Percentiles rank a stretch among this genome's conserved stretches.
These are phyloP conservation scores for Ectobius pallidus DNA, from an alignment of 2,888 invertebrate genomes.

Conservation along the genomic window DNA sequence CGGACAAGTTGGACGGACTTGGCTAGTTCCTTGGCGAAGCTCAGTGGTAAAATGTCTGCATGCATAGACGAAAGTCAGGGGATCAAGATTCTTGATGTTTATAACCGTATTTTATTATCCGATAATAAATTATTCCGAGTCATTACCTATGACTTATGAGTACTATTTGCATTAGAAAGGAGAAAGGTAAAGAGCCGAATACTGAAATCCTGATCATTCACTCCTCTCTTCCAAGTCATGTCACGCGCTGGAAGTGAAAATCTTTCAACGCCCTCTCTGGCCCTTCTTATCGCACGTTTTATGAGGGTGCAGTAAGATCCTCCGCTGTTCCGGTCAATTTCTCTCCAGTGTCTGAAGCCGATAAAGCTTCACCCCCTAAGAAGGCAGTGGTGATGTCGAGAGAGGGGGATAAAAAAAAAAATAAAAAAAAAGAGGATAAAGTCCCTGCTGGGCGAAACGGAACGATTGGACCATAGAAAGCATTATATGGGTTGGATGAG, in stretches of 20 bases:
- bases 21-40: no score
- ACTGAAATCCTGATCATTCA: not conserved
- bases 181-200: no score
- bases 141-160: no score
- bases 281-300: constrained; percentile 5
- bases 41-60: no score
- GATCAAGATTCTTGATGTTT: no score
- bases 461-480: constrained; percentile 5
- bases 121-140: no score
- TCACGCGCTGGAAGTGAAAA: not conserved
- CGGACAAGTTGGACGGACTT: no score
- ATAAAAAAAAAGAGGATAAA: constrained; percentile 49
- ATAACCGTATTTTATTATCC: no score
- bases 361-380: constrained; percentile 28
- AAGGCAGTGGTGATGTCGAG: constrained; percentile 33
- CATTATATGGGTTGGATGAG: not conserved
- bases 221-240: constrained; percentile 1
- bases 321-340: constrained; percentile 34
- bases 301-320: constrained; percentile 11
- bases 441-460: constrained; percentile 1
- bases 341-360: constrained; percentile 26
- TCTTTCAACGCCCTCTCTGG: constrained; percentile 6
- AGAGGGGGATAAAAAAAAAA: constrained; percentile 43
- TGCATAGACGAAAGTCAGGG: no score
- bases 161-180: no score